A percentile compares a stretch with the other conserved stretches of the same genome.
Evolutionary conservation across 2,113 vertebrate species (phyloP).

Genomic region (Oryzias curvinotus): DNA sequence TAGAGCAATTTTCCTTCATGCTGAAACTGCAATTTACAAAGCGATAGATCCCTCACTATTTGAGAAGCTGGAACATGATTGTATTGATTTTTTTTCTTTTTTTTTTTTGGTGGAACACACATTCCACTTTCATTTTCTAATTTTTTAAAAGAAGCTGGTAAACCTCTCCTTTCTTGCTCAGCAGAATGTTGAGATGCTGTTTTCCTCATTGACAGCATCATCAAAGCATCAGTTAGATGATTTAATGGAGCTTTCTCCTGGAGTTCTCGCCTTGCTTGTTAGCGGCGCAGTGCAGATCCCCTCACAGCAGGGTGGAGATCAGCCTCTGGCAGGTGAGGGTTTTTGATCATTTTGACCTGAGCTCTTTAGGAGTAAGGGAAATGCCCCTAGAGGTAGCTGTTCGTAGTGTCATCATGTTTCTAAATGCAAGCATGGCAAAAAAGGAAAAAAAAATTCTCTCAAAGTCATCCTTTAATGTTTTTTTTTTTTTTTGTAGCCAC

Average conservation of each 20-base stretch:
- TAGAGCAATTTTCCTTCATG: neutral
- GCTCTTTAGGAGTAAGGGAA: neutral
- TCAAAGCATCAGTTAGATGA: neutral
- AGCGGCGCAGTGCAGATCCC: neutral
- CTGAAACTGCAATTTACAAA: neutral
- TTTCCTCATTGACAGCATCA: neutral
- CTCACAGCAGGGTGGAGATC: neutral
- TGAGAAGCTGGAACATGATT: neutral
- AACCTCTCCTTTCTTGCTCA: neutral
- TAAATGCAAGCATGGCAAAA: constrained; percentile 1
- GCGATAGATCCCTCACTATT: neutral
- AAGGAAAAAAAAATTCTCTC: too few species aligned
- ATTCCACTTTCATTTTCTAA: neutral
- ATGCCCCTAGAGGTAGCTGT: neutral
- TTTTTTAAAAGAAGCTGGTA: neutral
- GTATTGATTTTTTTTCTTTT: neutral
- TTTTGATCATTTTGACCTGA: constrained; percentile 17
- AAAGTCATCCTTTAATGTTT: neutral
- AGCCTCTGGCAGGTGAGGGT: constrained; percentile 3
- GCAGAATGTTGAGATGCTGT: neutral
- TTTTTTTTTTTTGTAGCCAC: neutral
- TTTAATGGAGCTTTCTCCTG: constrained; percentile 1
- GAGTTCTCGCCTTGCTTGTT: constrained; percentile 5
- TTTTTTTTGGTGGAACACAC: neutral
- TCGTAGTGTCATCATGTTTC: neutral